A percentile compares a stretch with the other conserved stretches of the same genome.
These are phyloP conservation scores for Sebastes cheni DNA, from an alignment of 2,797 vertebrate genomes.

Conservation along the genomic window DNA sequence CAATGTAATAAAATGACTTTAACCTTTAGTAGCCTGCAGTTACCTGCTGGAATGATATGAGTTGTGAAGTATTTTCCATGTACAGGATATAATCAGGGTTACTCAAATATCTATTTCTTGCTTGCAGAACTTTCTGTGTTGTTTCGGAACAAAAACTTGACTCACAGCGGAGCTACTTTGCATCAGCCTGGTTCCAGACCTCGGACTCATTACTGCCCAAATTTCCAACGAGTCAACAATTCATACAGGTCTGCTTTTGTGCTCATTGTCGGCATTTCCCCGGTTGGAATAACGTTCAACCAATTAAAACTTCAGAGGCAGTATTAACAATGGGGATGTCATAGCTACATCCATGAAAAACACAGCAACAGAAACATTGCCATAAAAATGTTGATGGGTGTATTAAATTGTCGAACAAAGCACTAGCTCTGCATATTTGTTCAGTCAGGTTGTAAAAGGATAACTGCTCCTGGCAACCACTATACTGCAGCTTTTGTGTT, in stretches of 20 bases:
- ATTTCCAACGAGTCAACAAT: not conserved
- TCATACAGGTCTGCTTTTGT: not conserved
- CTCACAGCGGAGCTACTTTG: not conserved
- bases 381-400: not conserved
- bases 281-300: not conserved
- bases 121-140: not conserved
- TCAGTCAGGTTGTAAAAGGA: not conserved
- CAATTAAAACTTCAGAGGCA: not conserved
- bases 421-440: not conserved
- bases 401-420: not conserved
- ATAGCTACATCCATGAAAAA: not conserved
- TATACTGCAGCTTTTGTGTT: not conserved
- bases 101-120: not conserved
- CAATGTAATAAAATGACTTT: not conserved
- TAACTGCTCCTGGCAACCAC: not conserved
- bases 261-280: not conserved
- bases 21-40: not conserved
- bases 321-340: not conserved
- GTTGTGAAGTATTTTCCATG: not conserved
- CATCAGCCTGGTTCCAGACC: not conserved
- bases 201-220: not conserved
- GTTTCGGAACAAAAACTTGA: not conserved
- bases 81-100: not conserved
- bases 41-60: not conserved
- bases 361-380: not conserved